phyloP scores from a whole-genome alignment of 2,888 invertebrate genomes.

The Mantis religiosa region DNA sequence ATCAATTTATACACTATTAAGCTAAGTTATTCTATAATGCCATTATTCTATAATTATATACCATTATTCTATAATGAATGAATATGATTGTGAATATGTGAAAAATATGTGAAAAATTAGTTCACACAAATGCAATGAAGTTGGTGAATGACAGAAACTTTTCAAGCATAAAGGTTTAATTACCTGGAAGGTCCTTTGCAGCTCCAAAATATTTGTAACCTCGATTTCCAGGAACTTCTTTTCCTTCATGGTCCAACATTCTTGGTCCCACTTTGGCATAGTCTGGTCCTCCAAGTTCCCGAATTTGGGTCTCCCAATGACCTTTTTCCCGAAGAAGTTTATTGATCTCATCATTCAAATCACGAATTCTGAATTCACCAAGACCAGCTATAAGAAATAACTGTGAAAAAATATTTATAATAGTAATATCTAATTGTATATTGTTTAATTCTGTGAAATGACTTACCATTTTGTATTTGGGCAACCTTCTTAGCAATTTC shows the following conservation, averaged over 20 bases:
- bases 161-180: background rate
- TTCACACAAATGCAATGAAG: no score
- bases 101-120: no score
- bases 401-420: background rate
- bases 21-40: no score
- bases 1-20: no score
- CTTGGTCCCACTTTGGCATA: constrained; percentile 86
- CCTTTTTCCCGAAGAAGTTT: constrained; percentile 92
- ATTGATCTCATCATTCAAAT: constrained; percentile 99
- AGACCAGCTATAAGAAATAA: constrained; percentile 68
- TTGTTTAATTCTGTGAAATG: no score
- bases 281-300: constrained; percentile 92
- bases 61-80: no score
- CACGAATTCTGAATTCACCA: constrained; percentile 97
- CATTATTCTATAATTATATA: no score
- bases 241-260: constrained; percentile 89
- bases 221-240: constrained; percentile 95
- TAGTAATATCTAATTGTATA: background rate
- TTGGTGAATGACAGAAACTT: no score
- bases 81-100: no score
- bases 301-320: constrained; percentile 97
- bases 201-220: constrained; percentile 99
- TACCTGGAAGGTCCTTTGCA: constrained; percentile 92
- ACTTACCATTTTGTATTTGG: constrained; percentile 91
- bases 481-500: constrained; percentile 98